Conservation (phyloP, 2,888 invertebrate genomes). For the Ecliptopera silaceata region DNA sequence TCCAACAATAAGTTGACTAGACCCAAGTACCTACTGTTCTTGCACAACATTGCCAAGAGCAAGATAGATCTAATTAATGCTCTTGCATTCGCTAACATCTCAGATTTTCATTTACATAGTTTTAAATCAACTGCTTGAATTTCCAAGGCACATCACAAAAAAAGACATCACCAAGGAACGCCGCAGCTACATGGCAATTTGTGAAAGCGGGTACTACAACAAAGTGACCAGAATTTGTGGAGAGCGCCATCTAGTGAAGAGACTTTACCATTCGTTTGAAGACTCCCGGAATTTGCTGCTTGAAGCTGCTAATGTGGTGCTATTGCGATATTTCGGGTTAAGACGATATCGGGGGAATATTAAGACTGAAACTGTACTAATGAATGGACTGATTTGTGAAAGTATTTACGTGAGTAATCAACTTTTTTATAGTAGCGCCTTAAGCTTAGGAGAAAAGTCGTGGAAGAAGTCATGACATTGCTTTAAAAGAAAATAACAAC, state of each 20-base stretch:
- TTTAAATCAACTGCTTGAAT: not conserved
- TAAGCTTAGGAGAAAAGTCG: too few species aligned
- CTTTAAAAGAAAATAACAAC: too few species aligned
- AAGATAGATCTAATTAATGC: too few species aligned
- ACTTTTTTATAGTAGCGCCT: too few species aligned
- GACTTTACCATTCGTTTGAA: constrained; percentile 77
- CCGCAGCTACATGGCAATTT: constrained; percentile 79
- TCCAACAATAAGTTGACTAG: too few species aligned
- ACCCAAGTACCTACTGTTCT: too few species aligned
- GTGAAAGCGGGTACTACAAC: constrained; percentile 81
- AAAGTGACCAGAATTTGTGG: constrained; percentile 77
- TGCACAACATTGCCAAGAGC: too few species aligned
- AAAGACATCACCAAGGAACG: constrained; percentile 74
- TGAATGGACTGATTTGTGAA: constrained; percentile 83
- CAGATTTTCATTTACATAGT: too few species aligned
- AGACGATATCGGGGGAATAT: constrained; percentile 78
- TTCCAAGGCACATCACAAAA: constrained; percentile 68
- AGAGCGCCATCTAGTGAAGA: constrained; percentile 67
- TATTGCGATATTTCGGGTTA: constrained; percentile 84
- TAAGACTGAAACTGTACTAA: constrained; percentile 81
- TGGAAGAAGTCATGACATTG: too few species aligned
- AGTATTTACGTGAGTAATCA: constrained; percentile 84
- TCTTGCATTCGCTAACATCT: too few species aligned
- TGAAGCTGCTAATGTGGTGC: constrained; percentile 85
- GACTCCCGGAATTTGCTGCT: constrained; percentile 78